Evolutionary conservation across 2,113 vertebrate genomes (phyloP), one percentile per base, ranked within the genome.

Genomic region (Pituophis catenifer): DNA sequence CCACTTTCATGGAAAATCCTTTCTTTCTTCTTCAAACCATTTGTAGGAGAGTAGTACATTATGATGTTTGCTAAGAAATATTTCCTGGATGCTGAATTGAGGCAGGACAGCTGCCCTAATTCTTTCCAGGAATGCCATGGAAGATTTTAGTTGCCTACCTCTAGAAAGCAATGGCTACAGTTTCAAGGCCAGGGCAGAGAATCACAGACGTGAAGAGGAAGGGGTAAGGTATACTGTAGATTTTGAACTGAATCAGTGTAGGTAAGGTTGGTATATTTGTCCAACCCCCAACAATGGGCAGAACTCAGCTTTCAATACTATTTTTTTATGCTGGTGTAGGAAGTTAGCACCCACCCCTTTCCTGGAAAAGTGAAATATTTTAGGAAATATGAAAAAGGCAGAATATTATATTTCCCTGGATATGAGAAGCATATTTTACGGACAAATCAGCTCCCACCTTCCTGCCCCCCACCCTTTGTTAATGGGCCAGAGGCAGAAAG

Each of bases 41-140:
- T 94, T 94, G n/a, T n/a, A n/a, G 93, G 1, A 62, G 17, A 55
- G 89, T 62, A n/a, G n/a, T 0, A 2, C 55, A 92, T 89, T 89
- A 24, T 91, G 91, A 96, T 96, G 55, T 96, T 95, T 96, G 95
- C 96, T 97, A 95, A 94, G 94, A 93, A 52, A 44, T 91, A 96
- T 95, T 97, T 96, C 94, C 48, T 94, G 2, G 89, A 70, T 0
- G 17, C 24, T 93, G 93, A 89, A 95, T 21, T 24, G 15, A 95
- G 3, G 21, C n/a, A 86, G 75, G 26, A 7, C 93, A 0, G 87
- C 91, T 93, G 58, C 26, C 2, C 17, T 21, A 44, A 93, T 65
- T 33, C 50, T 50, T 62, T 90, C 26, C 48, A 87, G 29, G 24
- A 90, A 87, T 8, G 75, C 75, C 75, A 48, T 15, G 24, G 70